Base-by-base conservation (phyloP, 2,113 vertebrate species). In the Hipposideros armiger region DNA sequence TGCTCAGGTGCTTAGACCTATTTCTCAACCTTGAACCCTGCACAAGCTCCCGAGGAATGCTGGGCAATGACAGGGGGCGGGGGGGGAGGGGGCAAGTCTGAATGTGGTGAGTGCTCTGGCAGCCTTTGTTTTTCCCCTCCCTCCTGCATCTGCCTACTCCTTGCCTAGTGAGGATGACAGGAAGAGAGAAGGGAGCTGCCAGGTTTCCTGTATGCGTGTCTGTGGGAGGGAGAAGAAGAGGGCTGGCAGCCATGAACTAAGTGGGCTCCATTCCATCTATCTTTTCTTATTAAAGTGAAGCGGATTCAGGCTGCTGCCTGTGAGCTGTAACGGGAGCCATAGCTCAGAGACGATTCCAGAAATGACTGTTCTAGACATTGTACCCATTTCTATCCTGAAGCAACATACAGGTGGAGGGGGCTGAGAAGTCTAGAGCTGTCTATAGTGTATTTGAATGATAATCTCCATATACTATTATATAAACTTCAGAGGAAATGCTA, bases 181-280 rank as follows among this genome's bases (percentile, higher is more conserved):
- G 90, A 94, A 96, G 95, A 85, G 94, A 97, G 90, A 92, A 56
- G 36, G 73, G 78, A 89, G 84, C 95, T 97, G 97, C 97, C 97
- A 98, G 95, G 40, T 86, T 97, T 96, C 90, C 95, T 97, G 93
- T 66, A 11, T 95, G 81, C 7, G 0, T 95, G 88, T 95, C 96
- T 96, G 97, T 97, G 95, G 96, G 97, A 98, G 97, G 96, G 87
- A 97, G 92, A 97, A 0, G 60, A 52, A 28, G 90, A 97, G 96
- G 90, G 94, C 95, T 97, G 97, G 97, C 97, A 97, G 96, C 97
- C 95, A 76, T 76, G 14, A 92, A 92, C 90, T 83, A 86, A 95
- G 94, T 76, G 97, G 97, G 97, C 97, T 97, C 32, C 62, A 17
- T 95, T 96, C 97, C 97, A 97, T 96, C 87, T 94, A 77, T 95